These are phyloP conservation scores for Drosophila guanche DNA, from an alignment of 1,140 invertebrate species.

Conservation along the genomic window DNA sequence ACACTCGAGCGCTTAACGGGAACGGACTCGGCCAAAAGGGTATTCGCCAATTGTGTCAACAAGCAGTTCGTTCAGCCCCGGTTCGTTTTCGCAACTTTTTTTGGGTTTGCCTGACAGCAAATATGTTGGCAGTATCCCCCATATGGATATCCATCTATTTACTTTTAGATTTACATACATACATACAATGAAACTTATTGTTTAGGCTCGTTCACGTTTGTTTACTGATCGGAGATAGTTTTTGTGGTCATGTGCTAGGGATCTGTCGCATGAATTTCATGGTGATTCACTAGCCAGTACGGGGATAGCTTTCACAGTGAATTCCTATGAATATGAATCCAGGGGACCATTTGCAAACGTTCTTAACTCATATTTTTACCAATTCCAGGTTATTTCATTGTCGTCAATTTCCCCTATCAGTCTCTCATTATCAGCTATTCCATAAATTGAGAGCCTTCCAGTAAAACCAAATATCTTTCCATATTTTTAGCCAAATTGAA, in stretches of 20 bases:
- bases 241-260: slow-evolving; percentile 14
- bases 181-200: slow-evolving; percentile 23
- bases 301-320: no score
- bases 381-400: no score
- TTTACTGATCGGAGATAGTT: slow-evolving; percentile 32
- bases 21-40: slow-evolving; percentile 53
- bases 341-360: no score
- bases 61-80: slow-evolving; percentile 34
- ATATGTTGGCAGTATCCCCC: slow-evolving; percentile 1
- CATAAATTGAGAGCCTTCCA: neutral
- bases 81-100: slow-evolving; percentile 57
- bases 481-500: slow-evolving; percentile 46
- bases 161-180: slow-evolving; percentile 5
- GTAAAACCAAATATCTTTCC: neutral
- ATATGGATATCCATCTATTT: slow-evolving; percentile 22
- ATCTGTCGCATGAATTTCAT: slow-evolving; percentile 14
- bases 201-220: slow-evolving; percentile 21
- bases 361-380: no score
- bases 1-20: slow-evolving; percentile 46
- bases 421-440: no score
- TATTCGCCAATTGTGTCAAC: slow-evolving; percentile 78
- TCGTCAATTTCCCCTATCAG: neutral
- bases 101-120: slow-evolving; percentile 26
- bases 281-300: neutral
- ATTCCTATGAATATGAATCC: no score